Base-by-base conservation (phyloP, 2,888 invertebrate species). In the Acleris holmiana region DNA sequence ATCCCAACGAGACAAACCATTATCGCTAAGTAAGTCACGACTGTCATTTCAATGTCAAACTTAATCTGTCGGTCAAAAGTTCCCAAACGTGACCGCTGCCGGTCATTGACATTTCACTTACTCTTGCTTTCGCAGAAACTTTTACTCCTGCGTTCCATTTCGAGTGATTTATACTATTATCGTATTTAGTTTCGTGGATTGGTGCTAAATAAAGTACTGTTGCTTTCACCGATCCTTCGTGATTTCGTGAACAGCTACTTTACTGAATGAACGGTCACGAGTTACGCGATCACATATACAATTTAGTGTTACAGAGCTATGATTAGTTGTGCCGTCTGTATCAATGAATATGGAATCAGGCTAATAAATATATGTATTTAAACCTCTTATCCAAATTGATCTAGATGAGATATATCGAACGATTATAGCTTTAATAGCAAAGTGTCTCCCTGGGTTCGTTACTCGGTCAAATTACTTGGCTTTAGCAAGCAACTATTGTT, bases 101-200 rank as follows among this genome's bases (percentile, higher is more conserved):
- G 83, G 83, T 82, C 85, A 83, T 71, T 72, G 84, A 82, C 84
- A 78, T 73, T 67, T 61, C 46, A 61, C 70, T 67, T 72, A 82
- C 84, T 86, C 79, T 86, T 86, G 83, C 85, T 86, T 85, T 85
- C 85, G 80, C 79, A 77, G 69, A 77, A 73, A 78, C 78, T 78
- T 77, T 80, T 79, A 75, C 76, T 71, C 71, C 66, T 68, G 72
- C 68, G 64, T 70, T 72, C 71, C 67, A 60, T 65, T 65, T 58
- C 41, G 44, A 49, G 29, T 60, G 44, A 60, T 54, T 65, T 60
- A 60, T 55, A 55, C 65, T 64, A 64, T 58, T 64, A 64, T 48
- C 19, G 25, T 51, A 59, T 47, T 64, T 64, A 58, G 53, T 55
- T 59, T 64, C 17, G 17, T 18, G 48, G 44, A 59, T 29, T 53